These are phyloP conservation scores for Pachyuromys duprasi DNA, from an alignment of 2,797 vertebrate species.

Conservation along the genomic window DNA sequence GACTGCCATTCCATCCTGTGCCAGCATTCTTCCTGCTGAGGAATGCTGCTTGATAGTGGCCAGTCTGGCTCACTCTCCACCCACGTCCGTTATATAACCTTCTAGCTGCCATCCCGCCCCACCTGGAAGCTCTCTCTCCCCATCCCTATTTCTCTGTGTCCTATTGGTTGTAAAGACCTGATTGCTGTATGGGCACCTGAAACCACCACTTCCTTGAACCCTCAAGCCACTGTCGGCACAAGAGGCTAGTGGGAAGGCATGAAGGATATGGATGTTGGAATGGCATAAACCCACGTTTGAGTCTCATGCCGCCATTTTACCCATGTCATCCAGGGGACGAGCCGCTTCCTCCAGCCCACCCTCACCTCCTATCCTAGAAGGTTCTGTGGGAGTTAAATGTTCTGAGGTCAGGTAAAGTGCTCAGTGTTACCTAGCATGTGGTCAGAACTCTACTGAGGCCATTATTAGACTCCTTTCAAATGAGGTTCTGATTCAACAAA, in stretches of 20 bases:
- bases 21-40: not conserved
- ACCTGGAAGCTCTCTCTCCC: not conserved
- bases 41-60: not conserved
- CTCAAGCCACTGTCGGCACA: not conserved
- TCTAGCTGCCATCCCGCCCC: not conserved
- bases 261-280: not conserved
- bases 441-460: not conserved
- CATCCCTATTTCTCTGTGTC: not conserved
- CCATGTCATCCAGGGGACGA: not conserved
- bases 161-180: not conserved
- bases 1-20: not conserved
- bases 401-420: not conserved
- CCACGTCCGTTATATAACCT: not conserved
- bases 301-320: not conserved
- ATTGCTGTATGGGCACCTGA: not conserved
- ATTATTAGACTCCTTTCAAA: not conserved
- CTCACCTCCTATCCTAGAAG: not conserved
- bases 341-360: not conserved
- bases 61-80: not conserved
- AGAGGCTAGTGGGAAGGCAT: too few relatives aligned
- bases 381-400: not conserved
- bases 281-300: not conserved
- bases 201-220: not conserved
- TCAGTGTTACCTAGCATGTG: too few relatives aligned
- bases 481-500: not conserved